Evolutionary conservation across 2,888 invertebrate species (phyloP), one percentile per base, ranked within the genome.

Genomic region (Amphipyra berbera): DNA sequence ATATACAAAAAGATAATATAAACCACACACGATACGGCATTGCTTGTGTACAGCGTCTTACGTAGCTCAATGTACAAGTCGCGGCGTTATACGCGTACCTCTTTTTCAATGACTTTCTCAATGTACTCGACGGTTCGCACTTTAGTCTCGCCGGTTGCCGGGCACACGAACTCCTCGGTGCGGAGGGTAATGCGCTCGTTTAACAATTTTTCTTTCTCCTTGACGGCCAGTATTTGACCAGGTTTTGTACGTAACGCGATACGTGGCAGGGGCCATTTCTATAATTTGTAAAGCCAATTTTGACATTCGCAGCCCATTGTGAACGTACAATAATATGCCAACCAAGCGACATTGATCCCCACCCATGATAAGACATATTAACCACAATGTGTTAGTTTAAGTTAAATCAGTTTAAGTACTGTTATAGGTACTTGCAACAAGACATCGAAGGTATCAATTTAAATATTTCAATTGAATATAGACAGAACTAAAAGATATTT

Each of bases 41-140:
- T 91, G 90, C 88, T 85, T 90, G 93, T 93, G 90, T 93, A 93
- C 93, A 93, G 94, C 94, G 88, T 86, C 82, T 84, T 86, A 84
- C 81, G 81, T 85, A 88, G 91, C 91, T 86, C 83, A 90, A 91
- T 92, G 83, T 91, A 93, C 92, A 93, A 81, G 82, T 84, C 87
- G 89, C 85, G 87, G 79, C 82, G 73, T 76, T 50, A 61, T 82
- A 84, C 89, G 86, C 87, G 91, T 98, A 98, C 98, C 98, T 98
- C 98, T 96, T 97, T 98, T 95, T 98, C 98, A 95, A 98, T 98
- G 95, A 98, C 97, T 96, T 98, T 98, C 96, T 98, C 98, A 95
- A 98, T 97, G 96, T 98, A 98, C 96, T 98, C 98, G 95, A 98
- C 97, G 85, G 98, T 98, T 95, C 98, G 96, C 90, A 98, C 97